These are phyloP conservation scores for Elymnias hypermnestra DNA, from an alignment of 1,140 invertebrate species.

Conservation along the genomic window DNA sequence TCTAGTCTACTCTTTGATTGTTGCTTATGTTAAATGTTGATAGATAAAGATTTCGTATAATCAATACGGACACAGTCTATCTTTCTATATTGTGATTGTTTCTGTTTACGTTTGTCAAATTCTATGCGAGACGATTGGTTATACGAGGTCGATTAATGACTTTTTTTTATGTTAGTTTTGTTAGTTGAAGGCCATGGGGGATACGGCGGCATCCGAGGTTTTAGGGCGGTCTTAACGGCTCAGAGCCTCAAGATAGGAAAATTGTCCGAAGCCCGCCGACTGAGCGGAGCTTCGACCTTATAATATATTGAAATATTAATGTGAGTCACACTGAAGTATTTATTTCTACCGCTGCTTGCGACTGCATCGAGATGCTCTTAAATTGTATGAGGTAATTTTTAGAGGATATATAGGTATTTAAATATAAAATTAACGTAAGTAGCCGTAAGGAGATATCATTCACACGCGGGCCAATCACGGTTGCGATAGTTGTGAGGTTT, in stretches of 20 bases:
- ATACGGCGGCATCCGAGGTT: constrained; percentile 5
- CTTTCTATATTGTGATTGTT: constrained; percentile 12
- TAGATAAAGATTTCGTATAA: not conserved
- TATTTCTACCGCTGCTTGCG: constrained; percentile 58
- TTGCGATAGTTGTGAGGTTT: constrained; percentile 30
- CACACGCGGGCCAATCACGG: constrained; percentile 57
- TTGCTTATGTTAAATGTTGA: not conserved
- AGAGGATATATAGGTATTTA: constrained; percentile 51
- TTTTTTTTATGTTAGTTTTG: constrained; percentile 9
- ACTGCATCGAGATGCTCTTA: constrained; percentile 46
- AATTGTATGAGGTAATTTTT: constrained; percentile 47
- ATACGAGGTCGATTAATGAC: no score
- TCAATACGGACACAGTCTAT: constrained; percentile 9
- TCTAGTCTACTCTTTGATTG: not conserved
- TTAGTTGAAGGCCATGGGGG: constrained; percentile 6
- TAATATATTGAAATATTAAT: no score
- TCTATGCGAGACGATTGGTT: constrained; percentile 1
- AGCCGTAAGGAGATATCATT: constrained; percentile 40
- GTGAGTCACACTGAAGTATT: constrained; percentile 62
- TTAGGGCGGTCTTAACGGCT: not conserved
- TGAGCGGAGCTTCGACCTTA: no score
- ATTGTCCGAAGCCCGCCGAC: no score
- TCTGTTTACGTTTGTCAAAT: constrained; percentile 11
- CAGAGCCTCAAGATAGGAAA: no score
- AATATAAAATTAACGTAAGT: no score